Conservation (phyloP, 2,797 vertebrate species). For the Schizopygopsis malacanthus region DNA sequence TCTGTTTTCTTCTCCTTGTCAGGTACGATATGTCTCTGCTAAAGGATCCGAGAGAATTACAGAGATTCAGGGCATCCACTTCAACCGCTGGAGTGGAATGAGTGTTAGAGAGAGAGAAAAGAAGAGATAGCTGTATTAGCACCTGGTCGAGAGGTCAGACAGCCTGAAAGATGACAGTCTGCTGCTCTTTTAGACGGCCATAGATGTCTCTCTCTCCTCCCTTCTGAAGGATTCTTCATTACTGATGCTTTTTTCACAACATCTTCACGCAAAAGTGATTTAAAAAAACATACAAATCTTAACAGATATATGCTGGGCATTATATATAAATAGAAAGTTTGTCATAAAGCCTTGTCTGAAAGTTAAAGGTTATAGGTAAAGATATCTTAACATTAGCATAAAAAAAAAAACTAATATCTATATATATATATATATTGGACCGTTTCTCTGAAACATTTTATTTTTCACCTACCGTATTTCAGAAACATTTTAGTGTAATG, state of each 20-base stretch:
- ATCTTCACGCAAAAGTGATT: not conserved
- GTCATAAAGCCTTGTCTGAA: not conserved
- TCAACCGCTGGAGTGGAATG: constrained; percentile 35
- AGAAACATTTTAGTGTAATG: no score
- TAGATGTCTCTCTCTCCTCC: not conserved
- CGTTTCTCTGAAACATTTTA: no score
- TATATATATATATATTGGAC: no score
- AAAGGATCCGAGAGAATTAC: constrained; percentile 12
- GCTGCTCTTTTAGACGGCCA: constrained; percentile 10
- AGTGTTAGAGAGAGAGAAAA: not conserved
- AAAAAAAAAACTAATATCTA: no score
- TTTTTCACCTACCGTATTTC: no score
- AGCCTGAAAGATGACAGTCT: constrained; percentile 21
- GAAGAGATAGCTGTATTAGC: constrained; percentile 18
- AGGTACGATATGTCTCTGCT: constrained; percentile 5
- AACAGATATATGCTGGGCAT: not conserved
- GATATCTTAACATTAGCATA: no score
- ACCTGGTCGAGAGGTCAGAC: constrained; percentile 21
- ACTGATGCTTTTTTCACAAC: not conserved
- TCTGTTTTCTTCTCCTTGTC: constrained; percentile 5
- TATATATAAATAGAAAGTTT: not conserved
- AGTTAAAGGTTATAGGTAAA: not conserved
- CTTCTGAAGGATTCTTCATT: not conserved
- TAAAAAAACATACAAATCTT: not conserved
- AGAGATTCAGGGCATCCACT: constrained; percentile 38